Conservation (phyloP, 1,140 invertebrate genomes). For the Antheraea pernyi region DNA sequence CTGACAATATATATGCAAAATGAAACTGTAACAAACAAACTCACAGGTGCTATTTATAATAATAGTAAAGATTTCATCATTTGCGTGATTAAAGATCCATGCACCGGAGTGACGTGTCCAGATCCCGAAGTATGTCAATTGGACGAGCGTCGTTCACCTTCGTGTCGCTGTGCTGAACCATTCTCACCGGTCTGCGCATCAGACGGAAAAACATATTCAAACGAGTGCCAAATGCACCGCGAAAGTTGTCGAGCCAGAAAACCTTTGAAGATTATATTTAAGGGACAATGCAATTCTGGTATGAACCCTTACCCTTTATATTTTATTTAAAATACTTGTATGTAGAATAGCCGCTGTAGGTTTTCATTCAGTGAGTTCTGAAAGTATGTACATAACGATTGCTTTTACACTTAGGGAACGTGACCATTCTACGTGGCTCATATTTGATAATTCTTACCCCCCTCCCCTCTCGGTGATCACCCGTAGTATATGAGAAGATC, state of each 20-base stretch:
- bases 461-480: no score
- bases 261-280: constrained; percentile 87
- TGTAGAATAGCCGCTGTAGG: no score
- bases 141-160: constrained; percentile 87
- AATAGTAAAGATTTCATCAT: no score
- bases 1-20: no score
- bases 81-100: constrained; percentile 86
- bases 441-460: no score
- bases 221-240: constrained; percentile 89
- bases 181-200: constrained; percentile 92
- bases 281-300: constrained; percentile 88
- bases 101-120: constrained; percentile 86
- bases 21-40: no score
- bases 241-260: constrained; percentile 87
- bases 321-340: background rate
- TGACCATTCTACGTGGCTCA: no score
- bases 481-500: no score
- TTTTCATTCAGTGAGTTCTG: no score
- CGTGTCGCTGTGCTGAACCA: constrained; percentile 88
- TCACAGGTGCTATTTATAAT: no score
- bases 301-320: background rate
- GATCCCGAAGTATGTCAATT: constrained; percentile 91
- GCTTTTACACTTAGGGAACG: no score
- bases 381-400: no score
- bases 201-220: constrained; percentile 92